A percentile compares a stretch with the other conserved stretches of the same genome.
Evolutionary conservation across 30 jellyfish, hydroid and myxozoan species (phyloP).

Genomic region (Clytia hemisphaerica): DNA sequence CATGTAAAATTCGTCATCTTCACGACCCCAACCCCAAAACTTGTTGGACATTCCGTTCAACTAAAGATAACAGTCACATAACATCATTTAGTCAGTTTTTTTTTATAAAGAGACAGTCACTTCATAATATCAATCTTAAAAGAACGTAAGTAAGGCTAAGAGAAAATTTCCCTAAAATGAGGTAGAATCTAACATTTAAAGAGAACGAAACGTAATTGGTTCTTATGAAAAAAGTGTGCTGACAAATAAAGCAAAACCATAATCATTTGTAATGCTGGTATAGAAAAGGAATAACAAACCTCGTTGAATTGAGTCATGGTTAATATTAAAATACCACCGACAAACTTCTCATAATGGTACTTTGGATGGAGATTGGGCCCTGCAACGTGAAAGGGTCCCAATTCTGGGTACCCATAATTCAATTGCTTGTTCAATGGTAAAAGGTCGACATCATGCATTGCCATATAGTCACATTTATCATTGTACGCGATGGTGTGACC

Average conservation of each 20-base stretch:
- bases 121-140: no score
- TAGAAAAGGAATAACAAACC: no score
- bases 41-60: constrained; percentile 84
- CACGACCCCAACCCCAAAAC: constrained; percentile 99
- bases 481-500: constrained; percentile 88
- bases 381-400: constrained; percentile 97
- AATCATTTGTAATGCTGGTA: no score
- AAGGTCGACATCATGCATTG: constrained; percentile 98
- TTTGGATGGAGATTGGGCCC: constrained; percentile 98
- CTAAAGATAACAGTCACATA: constrained; percentile 40
- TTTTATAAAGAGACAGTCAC: no score
- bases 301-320: constrained; percentile 84
- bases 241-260: no score
- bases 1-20: constrained; percentile 89
- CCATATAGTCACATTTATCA: constrained; percentile 89
- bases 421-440: constrained; percentile 78
- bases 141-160: background rate
- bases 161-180: background rate
- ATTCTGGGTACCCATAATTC: constrained; percentile 92
- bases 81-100: no score
- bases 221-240: no score
- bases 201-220: no score
- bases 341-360: constrained; percentile 86
- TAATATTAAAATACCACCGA: constrained; percentile 91
- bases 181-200: background rate